Evolutionary conservation across 2,113 vertebrate genomes (phyloP).

Genomic region (Grammomys dolichurus): DNA sequence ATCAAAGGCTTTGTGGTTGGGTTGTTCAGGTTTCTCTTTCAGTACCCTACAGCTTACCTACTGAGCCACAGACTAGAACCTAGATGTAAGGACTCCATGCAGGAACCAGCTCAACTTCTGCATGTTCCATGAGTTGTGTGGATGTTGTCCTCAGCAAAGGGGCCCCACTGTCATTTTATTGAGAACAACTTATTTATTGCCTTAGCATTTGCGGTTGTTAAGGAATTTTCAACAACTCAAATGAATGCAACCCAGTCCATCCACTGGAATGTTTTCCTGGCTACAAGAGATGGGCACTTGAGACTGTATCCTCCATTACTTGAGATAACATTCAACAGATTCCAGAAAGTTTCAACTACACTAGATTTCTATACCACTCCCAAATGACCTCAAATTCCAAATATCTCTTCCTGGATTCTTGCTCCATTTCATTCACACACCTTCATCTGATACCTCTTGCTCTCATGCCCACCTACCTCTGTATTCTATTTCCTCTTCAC

Average conservation of each 20-base stretch:
- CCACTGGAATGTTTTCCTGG: neutral
- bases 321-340: neutral
- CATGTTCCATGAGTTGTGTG: neutral
- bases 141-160: neutral
- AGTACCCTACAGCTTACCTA: neutral
- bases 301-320: neutral
- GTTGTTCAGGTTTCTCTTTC: neutral
- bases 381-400: neutral
- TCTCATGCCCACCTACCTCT: too few species aligned
- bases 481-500: too few species aligned
- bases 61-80: neutral
- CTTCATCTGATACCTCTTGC: too few species aligned
- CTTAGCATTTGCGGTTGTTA: neutral
- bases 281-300: neutral
- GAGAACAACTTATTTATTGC: neutral
- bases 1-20: neutral
- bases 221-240: neutral
- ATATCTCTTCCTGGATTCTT: too few species aligned
- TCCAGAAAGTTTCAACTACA: neutral
- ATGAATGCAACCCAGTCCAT: neutral
- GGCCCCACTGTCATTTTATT: neutral
- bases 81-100: neutral
- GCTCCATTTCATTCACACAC: too few species aligned
- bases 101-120: neutral
- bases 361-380: neutral